Evolutionary conservation across 2,797 vertebrate genomes (phyloP).

Genomic region (Sebastes taczanowskii): DNA sequence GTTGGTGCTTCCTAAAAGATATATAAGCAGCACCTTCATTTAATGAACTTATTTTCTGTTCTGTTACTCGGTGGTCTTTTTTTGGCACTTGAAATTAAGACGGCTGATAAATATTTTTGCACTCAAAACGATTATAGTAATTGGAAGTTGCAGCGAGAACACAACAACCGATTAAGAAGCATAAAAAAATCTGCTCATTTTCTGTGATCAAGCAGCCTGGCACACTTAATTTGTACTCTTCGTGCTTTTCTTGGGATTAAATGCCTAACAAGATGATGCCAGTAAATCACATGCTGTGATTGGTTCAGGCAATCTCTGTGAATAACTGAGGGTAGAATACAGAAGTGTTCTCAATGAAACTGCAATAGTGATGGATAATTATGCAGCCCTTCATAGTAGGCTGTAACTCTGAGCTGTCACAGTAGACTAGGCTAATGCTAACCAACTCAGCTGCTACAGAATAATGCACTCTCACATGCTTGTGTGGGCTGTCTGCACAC

Average conservation of each 20-base stretch:
- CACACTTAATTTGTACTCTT: neutral
- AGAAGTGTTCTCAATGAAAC: neutral
- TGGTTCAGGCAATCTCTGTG: neutral
- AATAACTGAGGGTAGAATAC: neutral
- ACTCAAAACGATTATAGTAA: neutral
- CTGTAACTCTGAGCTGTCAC: slow-evolving; percentile 13
- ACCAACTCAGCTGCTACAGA: slow-evolving; percentile 36
- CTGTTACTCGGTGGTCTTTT: neutral
- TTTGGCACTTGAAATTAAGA: neutral
- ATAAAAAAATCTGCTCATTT: neutral
- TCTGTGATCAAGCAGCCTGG: neutral
- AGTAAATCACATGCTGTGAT: neutral
- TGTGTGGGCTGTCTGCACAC: slow-evolving; percentile 31
- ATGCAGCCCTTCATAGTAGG: slow-evolving; percentile 36
- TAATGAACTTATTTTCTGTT: neutral
- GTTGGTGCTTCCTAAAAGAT: neutral
- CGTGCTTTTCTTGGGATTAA: neutral
- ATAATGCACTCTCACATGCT: slow-evolving; percentile 28
- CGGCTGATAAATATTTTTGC: neutral
- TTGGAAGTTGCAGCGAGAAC: neutral
- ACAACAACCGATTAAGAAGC: neutral
- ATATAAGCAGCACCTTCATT: neutral
- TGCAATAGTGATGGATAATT: slow-evolving; percentile 15
- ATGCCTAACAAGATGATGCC: neutral
- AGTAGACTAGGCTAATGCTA: slow-evolving; percentile 34